Conservation (phyloP, 1,140 invertebrate genomes). For the Propsilocerus akamusi region DNA sequence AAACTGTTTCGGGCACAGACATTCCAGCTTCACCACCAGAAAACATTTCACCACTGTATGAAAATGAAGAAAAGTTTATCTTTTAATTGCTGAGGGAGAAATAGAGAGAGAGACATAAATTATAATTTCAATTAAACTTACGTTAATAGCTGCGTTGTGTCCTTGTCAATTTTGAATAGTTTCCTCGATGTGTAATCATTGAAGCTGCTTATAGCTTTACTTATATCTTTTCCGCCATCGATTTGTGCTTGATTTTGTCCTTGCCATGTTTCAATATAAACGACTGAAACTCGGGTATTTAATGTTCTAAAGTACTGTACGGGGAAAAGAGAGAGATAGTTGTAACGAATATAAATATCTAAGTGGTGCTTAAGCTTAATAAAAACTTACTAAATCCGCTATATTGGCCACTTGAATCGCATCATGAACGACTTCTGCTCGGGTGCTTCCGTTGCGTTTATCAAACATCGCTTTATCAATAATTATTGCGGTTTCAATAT, state of each 20-base stretch:
- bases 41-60: conserved; percentile 63
- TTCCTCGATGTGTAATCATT: conserved; percentile 73
- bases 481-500: conserved; percentile 79
- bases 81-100: neutral
- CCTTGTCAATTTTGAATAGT: conserved; percentile 63
- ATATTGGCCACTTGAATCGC: conserved; percentile 93
- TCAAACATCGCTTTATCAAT: conserved; percentile 91
- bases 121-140: conserved; percentile 30
- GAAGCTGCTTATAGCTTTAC: conserved; percentile 69
- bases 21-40: conserved; percentile 73
- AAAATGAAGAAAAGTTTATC: conserved; percentile 5
- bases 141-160: conserved; percentile 84
- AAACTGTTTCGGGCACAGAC: conserved; percentile 78
- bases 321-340: conserved; percentile 10
- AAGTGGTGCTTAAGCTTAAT: neutral
- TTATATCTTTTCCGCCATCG: conserved; percentile 66
- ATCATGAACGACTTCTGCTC: conserved; percentile 79
- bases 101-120: neutral
- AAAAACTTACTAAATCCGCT: conserved; percentile 70
- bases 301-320: conserved; percentile 81
- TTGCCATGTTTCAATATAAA: conserved; percentile 94
- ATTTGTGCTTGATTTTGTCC: conserved; percentile 66
- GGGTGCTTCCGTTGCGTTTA: conserved; percentile 71
- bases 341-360: neutral
- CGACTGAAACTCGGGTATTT: conserved; percentile 80